A percentile compares a stretch with the other conserved stretches of the same genome.
phyloP scores from a whole-genome alignment of 2,113 vertebrate species.

The Notiomystis cincta region DNA sequence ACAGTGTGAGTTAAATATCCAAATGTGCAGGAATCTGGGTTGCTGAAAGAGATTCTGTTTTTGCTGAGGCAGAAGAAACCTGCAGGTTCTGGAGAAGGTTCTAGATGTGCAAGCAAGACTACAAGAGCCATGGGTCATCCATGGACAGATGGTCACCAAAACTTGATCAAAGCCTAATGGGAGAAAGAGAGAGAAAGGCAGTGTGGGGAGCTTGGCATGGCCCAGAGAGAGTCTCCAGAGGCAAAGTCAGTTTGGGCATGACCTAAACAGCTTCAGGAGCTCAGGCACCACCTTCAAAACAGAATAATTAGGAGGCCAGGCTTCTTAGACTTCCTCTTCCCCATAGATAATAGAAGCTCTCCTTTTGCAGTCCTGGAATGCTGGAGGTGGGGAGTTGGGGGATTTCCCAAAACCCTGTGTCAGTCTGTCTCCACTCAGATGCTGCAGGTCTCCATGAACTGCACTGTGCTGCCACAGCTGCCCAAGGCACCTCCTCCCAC shows the following conservation, averaged over 20 bases:
- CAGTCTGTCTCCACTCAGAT: no score
- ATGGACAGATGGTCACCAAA: not conserved
- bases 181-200: no score
- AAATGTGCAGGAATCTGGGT: not conserved
- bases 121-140: not conserved
- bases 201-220: not conserved
- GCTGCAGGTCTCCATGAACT: not conserved
- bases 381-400: not conserved
- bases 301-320: not conserved
- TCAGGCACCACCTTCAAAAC: not conserved
- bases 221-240: not conserved
- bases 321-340: not conserved
- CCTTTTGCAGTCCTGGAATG: not conserved
- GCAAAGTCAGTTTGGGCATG: not conserved
- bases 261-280: not conserved
- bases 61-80: not conserved
- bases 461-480: not conserved
- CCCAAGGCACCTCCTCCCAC: not conserved
- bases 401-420: not conserved
- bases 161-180: accelerated
- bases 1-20: not conserved
- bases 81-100: not conserved
- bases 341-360: not conserved
- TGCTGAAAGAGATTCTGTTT: not conserved
- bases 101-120: not conserved